Evolutionary conservation across 2,797 vertebrate genomes (phyloP).

Genomic region (Kryptolebias ocellatus): DNA sequence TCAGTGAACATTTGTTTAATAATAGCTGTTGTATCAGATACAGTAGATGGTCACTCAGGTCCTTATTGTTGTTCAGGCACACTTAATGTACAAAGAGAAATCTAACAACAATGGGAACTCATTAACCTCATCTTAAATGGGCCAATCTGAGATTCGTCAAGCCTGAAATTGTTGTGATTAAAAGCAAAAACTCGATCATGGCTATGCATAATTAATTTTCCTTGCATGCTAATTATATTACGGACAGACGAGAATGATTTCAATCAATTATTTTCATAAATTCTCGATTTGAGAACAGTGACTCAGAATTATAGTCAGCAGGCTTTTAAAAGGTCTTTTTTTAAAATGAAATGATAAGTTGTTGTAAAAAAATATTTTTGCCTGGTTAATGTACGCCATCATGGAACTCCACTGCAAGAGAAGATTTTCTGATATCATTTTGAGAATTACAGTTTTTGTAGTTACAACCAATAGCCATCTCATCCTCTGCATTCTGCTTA

Average conservation of each 20-base stretch:
- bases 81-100: slow-evolving; percentile 58
- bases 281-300: slow-evolving; percentile 48
- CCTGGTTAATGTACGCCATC: slow-evolving; percentile 29
- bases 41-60: slow-evolving; percentile 41
- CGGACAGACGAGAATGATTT: slow-evolving; percentile 67
- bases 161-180: slow-evolving; percentile 86
- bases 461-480: slow-evolving; percentile 18
- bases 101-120: slow-evolving; percentile 70
- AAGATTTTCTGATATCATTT: slow-evolving; percentile 24
- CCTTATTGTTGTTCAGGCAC: slow-evolving; percentile 56
- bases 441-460: slow-evolving; percentile 3
- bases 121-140: slow-evolving; percentile 84
- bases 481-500: slow-evolving; percentile 8
- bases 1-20: slow-evolving; percentile 19
- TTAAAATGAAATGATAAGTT: slow-evolving; percentile 20
- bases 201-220: slow-evolving; percentile 80
- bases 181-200: slow-evolving; percentile 80
- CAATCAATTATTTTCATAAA: slow-evolving; percentile 61
- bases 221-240: slow-evolving; percentile 78
- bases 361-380: slow-evolving; percentile 37
- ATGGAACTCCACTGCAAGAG: slow-evolving; percentile 20
- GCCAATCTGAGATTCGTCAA: slow-evolving; percentile 82
- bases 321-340: slow-evolving; percentile 33
- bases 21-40: slow-evolving; percentile 41
- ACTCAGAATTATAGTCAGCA: slow-evolving; percentile 16